Percentiles rank a stretch among this genome's conserved stretches.
phyloP scores from a whole-genome alignment of 2,113 vertebrate genomes.

The Laticauda laticaudata region DNA sequence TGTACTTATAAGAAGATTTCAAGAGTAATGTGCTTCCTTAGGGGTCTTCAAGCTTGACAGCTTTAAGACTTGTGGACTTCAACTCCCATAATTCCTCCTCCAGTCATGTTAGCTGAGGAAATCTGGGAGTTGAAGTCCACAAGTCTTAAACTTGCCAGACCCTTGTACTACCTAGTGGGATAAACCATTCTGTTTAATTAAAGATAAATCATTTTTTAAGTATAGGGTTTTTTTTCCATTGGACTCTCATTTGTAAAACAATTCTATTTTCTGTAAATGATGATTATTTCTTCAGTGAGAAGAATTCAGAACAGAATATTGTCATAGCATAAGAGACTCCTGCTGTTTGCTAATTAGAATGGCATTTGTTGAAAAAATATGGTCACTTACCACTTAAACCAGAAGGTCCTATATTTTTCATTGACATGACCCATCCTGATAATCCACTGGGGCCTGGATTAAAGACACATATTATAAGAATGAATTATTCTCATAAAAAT shows the following conservation, averaged over 20 bases:
- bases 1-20: background rate
- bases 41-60: no score
- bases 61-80: no score
- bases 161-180: background rate
- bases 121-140: no score
- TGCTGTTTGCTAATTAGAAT: constrained; percentile 66
- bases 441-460: background rate
- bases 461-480: background rate
- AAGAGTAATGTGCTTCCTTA: background rate
- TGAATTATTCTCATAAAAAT: background rate
- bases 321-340: constrained; percentile 60
- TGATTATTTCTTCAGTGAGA: constrained; percentile 64
- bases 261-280: constrained; percentile 52
- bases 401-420: constrained; percentile 43
- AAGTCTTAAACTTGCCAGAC: no score
- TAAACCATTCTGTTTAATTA: constrained; percentile 37
- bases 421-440: constrained; percentile 22
- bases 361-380: constrained; percentile 55
- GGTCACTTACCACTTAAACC: constrained; percentile 50
- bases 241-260: constrained; percentile 45
- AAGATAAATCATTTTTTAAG: constrained; percentile 23
- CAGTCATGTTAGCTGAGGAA: no score
- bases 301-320: constrained; percentile 56
- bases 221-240: constrained; percentile 16
- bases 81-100: no score